These are phyloP conservation scores for Corythornis cristatus DNA, from an alignment of 2,113 vertebrate genomes.

Conservation along the genomic window DNA sequence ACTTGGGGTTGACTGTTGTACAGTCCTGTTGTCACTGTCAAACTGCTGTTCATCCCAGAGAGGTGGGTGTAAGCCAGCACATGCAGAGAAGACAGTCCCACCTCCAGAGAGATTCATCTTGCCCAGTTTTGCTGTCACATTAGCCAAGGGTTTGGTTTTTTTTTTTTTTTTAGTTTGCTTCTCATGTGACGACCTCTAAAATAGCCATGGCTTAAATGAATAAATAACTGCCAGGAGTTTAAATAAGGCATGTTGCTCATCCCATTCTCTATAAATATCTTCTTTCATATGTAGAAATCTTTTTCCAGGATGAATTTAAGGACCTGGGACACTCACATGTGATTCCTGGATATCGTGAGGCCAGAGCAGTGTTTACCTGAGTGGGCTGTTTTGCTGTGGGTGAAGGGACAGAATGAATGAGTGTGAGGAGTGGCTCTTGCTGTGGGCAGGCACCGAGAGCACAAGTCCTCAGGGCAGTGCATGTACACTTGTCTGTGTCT, in stretches of 20 bases:
- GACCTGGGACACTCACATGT: neutral
- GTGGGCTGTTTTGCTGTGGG: neutral
- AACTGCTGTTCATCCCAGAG: neutral
- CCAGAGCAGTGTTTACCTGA: neutral
- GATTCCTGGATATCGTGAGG: neutral
- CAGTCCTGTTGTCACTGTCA: neutral
- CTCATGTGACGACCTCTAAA: conserved; percentile 47
- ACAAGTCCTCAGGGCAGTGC: neutral
- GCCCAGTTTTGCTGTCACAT: conserved; percentile 4
- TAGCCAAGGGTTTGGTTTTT: neutral
- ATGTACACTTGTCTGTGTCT: neutral
- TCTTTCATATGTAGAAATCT: neutral
- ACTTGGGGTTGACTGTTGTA: neutral
- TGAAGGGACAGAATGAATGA: neutral
- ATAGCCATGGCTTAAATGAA: neutral
- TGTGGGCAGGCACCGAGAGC: neutral
- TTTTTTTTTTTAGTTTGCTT: neutral
- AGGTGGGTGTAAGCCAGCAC: neutral
- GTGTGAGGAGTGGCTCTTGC: neutral
- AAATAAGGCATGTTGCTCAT: conserved; percentile 25
- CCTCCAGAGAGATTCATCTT: neutral
- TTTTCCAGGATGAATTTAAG: conserved; percentile 1
- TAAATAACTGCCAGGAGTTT: conserved; percentile 16
- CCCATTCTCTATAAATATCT: neutral
- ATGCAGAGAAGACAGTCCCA: neutral